Base-by-base conservation (phyloP, 2,888 invertebrate species). In the Epinotia bilunana region DNA sequence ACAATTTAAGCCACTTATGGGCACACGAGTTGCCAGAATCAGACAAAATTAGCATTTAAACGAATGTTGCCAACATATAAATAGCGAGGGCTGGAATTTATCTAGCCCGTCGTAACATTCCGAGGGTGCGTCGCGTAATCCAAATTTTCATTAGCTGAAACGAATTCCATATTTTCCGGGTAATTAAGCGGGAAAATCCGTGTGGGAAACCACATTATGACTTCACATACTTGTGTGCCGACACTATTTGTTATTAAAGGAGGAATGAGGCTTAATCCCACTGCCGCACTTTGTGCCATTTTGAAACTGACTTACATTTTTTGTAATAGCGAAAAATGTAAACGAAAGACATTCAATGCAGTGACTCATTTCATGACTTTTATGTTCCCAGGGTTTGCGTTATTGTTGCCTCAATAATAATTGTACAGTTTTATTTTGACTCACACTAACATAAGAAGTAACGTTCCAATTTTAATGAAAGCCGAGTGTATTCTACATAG, bases 161-260 rank as follows among this genome's bases (percentile, higher is more conserved):
- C 73, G 49, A 67, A 73, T 73, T 73, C 46, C 68, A 73, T 68
- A 73, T 68, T 55, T 68, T 61, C 62, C 73, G 18, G 28, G 61
- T 43, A 55, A 68, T 68, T 68, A 68, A 57, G 53, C 73, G n/a
- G 20, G 18, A 53, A 55, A 73, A 68, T 73, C 33, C 53, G 61
- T 55, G 61, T 53, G 46, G 3, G 46, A n/a, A 28, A 39, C 67
- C 67, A 20, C 55, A 61, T 73, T 68, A 73, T 49, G 57, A 43
- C 16, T 28, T 18, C 39, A 57, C 67, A 57, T 12, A 67, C 9
- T 33, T 33, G 60, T 28, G 61, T 28, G 57, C 20, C 67, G 55
- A 20, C 67, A 68, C 57, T 33, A 55, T 39, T 53, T 53, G 13
- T 49, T 16, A 53, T 7, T 53, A 53, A 9, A 6, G 53, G 53